Percentiles rank a stretch among this genome's conserved stretches.
phyloP scores from a whole-genome alignment of 2,888 invertebrate species.

The Leptopilina drosophilae region DNA sequence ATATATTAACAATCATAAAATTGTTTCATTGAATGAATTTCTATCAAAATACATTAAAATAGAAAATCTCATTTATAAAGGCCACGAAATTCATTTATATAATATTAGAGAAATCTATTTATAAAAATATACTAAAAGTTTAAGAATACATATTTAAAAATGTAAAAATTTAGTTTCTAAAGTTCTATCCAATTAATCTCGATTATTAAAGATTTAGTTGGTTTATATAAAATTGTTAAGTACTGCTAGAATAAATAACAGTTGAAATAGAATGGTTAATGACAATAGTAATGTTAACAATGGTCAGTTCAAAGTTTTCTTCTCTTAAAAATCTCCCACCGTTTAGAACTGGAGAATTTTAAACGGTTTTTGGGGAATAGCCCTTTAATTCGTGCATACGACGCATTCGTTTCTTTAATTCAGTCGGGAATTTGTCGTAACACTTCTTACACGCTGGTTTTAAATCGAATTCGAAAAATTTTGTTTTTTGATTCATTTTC shows the following conservation, averaged over 20 bases:
- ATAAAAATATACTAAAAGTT: slow-evolving; percentile 8
- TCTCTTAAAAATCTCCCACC: background rate
- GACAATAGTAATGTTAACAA: slow-evolving; percentile 9
- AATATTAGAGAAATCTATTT: background rate
- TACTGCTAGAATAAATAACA: slow-evolving; percentile 38
- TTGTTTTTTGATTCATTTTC: slow-evolving; percentile 96
- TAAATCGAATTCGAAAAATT: slow-evolving; percentile 99
- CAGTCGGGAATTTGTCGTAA: slow-evolving; percentile 96
- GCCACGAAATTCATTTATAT: background rate
- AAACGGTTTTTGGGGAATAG: slow-evolving; percentile 30
- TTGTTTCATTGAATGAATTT: too few species aligned
- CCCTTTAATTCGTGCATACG: slow-evolving; percentile 88
- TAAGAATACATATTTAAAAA: background rate
- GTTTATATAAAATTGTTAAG: slow-evolving; percentile 14
- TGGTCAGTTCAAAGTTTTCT: background rate
- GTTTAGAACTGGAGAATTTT: background rate
- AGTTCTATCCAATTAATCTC: background rate
- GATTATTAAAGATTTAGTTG: background rate
- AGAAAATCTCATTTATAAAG: background rate
- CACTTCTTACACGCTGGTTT: slow-evolving; percentile 99
- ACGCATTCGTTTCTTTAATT: slow-evolving; percentile 93
- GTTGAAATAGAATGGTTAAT: slow-evolving; percentile 12
- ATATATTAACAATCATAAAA: too few species aligned
- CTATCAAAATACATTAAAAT: background rate
- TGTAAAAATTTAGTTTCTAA: background rate